Percentiles rank a stretch among this genome's conserved stretches.
Evolutionary conservation across 2,888 invertebrate genomes (phyloP).

Genomic region (Melikaiella ostensackeni): DNA sequence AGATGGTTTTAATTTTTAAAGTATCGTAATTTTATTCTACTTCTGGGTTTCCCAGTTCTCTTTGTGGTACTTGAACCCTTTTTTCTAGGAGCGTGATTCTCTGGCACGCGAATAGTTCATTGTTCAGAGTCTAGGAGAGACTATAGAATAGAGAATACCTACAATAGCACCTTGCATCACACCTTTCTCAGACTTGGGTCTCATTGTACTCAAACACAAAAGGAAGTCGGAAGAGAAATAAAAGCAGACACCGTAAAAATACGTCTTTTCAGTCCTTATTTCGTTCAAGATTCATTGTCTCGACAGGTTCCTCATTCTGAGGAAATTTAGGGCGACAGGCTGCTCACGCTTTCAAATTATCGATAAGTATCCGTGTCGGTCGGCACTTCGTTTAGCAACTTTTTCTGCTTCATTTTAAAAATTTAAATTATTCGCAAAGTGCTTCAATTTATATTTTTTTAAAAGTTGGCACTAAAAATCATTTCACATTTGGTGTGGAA

Average conservation of each 20-base stretch:
- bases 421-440: background rate
- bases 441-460: background rate
- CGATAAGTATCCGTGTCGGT: conserved; percentile 7
- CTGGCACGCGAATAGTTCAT: conserved; percentile 39
- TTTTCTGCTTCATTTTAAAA: background rate
- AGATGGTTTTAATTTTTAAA: background rate
- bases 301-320: conserved; percentile 26
- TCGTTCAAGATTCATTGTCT: conserved; percentile 61
- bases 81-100: background rate
- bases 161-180: conserved; percentile 53
- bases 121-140: conserved; percentile 41
- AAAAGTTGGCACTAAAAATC: background rate
- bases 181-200: conserved; percentile 44
- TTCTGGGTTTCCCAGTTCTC: background rate
- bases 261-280: conserved; percentile 55
- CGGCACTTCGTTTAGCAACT: background rate
- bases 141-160: conserved; percentile 45
- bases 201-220: conserved; percentile 56
- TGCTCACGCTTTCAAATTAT: conserved; percentile 41
- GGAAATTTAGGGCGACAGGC: conserved; percentile 22
- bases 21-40: background rate
- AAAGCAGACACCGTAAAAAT: conserved; percentile 41
- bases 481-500: background rate
- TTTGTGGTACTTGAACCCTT: background rate
- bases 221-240: conserved; percentile 44